These are phyloP conservation scores for Enteromius viviparus DNA, from an alignment of 2,797 vertebrate genomes.

Conservation along the genomic window DNA sequence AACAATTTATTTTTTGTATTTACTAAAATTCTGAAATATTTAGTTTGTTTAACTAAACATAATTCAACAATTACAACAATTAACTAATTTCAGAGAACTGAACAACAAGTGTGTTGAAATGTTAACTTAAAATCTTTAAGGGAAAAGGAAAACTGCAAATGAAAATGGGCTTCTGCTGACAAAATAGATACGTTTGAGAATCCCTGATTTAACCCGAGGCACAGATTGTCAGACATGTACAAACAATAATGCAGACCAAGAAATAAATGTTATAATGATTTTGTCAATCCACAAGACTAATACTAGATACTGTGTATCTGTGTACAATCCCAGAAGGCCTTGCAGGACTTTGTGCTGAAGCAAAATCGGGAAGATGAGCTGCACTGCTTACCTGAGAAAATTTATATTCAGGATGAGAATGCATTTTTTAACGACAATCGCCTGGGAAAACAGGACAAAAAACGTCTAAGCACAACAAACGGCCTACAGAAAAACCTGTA, in stretches of 20 bases:
- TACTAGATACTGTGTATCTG: background rate
- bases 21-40: background rate
- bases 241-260: background rate
- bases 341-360: constrained; percentile 76
- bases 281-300: background rate
- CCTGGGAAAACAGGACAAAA: constrained; percentile 76
- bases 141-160: background rate
- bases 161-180: background rate
- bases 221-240: background rate
- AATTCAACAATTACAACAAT: background rate
- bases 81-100: background rate
- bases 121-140: background rate
- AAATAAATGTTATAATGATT: background rate
- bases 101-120: background rate
- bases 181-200: background rate
- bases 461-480: constrained; percentile 68
- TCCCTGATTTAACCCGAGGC: background rate
- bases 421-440: constrained; percentile 81
- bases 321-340: constrained; percentile 68
- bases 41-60: background rate
- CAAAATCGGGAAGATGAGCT: constrained; percentile 71
- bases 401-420: constrained; percentile 78
- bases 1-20: background rate
- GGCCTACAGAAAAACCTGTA: constrained; percentile 71
- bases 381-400: constrained; percentile 73